Evolutionary conservation across 1,140 invertebrate genomes (phyloP), one percentile per base, ranked within the genome.

Genomic region (Pararge aegeria): DNA sequence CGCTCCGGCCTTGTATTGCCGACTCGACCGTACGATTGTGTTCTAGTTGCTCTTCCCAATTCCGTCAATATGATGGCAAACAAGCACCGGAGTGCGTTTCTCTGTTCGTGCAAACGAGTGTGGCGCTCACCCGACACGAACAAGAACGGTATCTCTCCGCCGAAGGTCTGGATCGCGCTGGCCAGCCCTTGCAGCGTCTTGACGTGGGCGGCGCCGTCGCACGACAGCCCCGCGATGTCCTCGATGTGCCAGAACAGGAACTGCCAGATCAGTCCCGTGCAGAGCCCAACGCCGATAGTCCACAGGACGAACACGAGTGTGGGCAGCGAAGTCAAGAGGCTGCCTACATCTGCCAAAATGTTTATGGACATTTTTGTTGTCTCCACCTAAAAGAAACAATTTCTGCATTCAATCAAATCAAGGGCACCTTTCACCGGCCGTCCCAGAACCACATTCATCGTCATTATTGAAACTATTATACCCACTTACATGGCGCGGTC

Each of bases 71-170:
- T n/a, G n/a, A n/a, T n/a, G n/a, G n/a, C n/a, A n/a, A n/a, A n/a
- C n/a, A n/a, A n/a, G n/a, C n/a, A n/a, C n/a, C n/a, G n/a, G n/a
- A n/a, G n/a, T n/a, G n/a, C n/a, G n/a, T n/a, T n/a, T n/a, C n/a
- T n/a, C n/a, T n/a, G n/a, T n/a, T n/a, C n/a, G n/a, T n/a, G n/a
- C n/a, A n/a, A n/a, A n/a, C n/a, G n/a, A n/a, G n/a, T n/a, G n/a
- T n/a, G n/a, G n/a, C 21, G 73, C 75, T 74, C 78, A 91, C 94
- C 93, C 13, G 96, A 96, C 10, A 96, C 75, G 78, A 97, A 97
- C 88, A 98, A 96, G 68, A 97, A 96, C 0, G 96, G 96, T 59
- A 97, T 83, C 88, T 98, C 96, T n/a, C 97, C 97, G 18, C 94
- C 87, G 68, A 98, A 94, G 66, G 95, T 96, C 78, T 97, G 95